Evolutionary conservation across 2,888 invertebrate species (phyloP).

Genomic region (Prenolepis imparis): DNA sequence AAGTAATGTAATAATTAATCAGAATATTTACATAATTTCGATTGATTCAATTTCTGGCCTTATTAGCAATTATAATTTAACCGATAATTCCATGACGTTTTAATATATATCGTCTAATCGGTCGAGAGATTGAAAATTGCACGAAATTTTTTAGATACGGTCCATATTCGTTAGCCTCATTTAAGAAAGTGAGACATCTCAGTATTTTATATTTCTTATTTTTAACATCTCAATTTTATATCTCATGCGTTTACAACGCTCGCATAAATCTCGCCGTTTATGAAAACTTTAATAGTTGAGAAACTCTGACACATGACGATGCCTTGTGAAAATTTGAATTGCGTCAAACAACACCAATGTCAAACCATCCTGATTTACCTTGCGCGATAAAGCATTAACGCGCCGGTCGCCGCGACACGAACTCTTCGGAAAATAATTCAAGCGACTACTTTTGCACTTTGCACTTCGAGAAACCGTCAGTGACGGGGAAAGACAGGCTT

Average conservation of each 20-base stretch:
- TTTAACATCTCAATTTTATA: no score
- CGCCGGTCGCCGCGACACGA: neutral
- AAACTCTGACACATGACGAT: neutral
- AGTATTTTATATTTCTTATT: neutral
- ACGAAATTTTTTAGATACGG: neutral
- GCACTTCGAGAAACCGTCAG: neutral
- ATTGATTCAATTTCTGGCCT: neutral
- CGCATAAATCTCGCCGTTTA: neutral
- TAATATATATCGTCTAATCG: neutral
- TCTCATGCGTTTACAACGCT: neutral
- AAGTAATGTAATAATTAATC: slow-evolving; percentile 29
- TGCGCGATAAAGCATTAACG: slow-evolving; percentile 72
- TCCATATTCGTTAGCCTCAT: neutral
- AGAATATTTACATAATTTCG: slow-evolving; percentile 3
- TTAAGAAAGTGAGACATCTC: neutral
- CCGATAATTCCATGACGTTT: neutral
- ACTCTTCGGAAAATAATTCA: slow-evolving; percentile 20
- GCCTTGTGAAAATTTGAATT: slow-evolving; percentile 35
- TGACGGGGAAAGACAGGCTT: neutral
- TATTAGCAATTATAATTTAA: neutral
- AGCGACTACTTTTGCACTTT: slow-evolving; percentile 34
- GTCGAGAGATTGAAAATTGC: neutral
- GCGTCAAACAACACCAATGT: slow-evolving; percentile 56
- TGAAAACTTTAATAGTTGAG: slow-evolving; percentile 22
- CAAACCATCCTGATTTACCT: slow-evolving; percentile 11